Base-by-base conservation (phyloP, 1,140 invertebrate species). In the Meteorus sp. region DNA sequence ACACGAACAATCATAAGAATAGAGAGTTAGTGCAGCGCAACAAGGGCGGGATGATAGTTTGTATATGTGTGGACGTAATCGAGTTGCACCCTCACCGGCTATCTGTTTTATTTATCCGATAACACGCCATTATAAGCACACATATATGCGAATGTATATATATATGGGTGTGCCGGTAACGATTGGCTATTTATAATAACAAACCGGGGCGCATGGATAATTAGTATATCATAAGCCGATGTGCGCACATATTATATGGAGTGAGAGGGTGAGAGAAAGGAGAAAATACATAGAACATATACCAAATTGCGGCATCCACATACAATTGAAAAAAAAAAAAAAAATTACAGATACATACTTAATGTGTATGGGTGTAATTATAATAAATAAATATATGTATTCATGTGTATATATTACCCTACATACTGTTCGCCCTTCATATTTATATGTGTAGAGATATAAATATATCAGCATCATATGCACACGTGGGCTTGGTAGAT, bases 101-200 rank as follows among this genome's bases (percentile, higher is more conserved):
- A 70, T 75, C 66, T 64, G 66, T 74, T 74, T 77, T 78, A 80
- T 80, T 80, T 80, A 78, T 77, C 75, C 76, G 76, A 79, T 80
- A 79, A 76, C 73, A 75, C 73, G 77, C 74, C 73, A 73, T 77
- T 77, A 77, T 74, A 71, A 72, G 70, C 74, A 77, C 72, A 71
- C 50, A 48, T 23, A 52, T 52, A 52, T n/a, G 66, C 57, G 70
- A 71, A 70, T 72, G 71, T n/a, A n/a, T n/a, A n/a, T n/a, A n/a
- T n/a, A n/a, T n/a, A n/a, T 73, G 73, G 74, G 72, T 71, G 69
- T 70, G 69, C 69, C 72, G 64, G 64, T 77, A 78, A 78, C 78
- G 73, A 79, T 77, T 76, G 75, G 77, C 75, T 79, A 79, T 80
- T 79, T 78, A 78, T 78, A 78, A 80, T 79, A 75, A 76, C 73